A percentile compares a stretch with the other conserved stretches of the same genome.
These are phyloP conservation scores for Limnephilus rhombicus DNA, from an alignment of 2,888 invertebrate genomes.

Conservation along the genomic window DNA sequence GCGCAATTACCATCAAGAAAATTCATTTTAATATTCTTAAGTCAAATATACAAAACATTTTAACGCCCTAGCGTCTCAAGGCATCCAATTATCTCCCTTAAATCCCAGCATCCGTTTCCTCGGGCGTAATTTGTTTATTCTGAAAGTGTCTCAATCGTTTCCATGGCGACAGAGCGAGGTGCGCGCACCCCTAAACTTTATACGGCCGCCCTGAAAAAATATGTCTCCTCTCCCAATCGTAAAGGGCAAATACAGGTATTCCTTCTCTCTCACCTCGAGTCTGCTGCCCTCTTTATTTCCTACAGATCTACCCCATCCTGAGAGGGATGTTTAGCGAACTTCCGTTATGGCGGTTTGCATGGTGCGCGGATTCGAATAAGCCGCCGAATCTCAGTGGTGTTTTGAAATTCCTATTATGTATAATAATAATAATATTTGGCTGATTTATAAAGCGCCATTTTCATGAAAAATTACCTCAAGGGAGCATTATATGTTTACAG, in stretches of 20 bases:
- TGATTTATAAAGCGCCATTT: too few species aligned
- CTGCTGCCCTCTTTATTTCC: slow-evolving; percentile 51
- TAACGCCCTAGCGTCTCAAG: not conserved
- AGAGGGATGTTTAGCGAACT: slow-evolving; percentile 31
- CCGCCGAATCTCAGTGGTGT: not conserved
- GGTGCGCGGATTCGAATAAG: slow-evolving; percentile 7
- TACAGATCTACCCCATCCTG: slow-evolving; percentile 52
- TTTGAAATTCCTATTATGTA: not conserved
- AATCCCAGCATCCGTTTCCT: slow-evolving; percentile 18
- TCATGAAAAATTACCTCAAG: too few species aligned
- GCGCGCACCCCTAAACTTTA: slow-evolving; percentile 59
- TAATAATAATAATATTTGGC: too few species aligned
- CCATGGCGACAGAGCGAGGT: slow-evolving; percentile 56
- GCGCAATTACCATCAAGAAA: not conserved
- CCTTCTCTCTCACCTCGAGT: slow-evolving; percentile 55
- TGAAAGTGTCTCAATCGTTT: slow-evolving; percentile 59
- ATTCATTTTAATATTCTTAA: not conserved
- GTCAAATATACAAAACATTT: not conserved
- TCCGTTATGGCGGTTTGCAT: not conserved
- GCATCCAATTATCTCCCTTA: slow-evolving; percentile 40
- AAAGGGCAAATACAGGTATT: slow-evolving; percentile 63
- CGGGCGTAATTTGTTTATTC: slow-evolving; percentile 66
- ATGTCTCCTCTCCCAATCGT: slow-evolving; percentile 66
- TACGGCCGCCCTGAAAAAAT: slow-evolving; percentile 62
- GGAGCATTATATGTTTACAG: too few species aligned